Percentiles rank a stretch among this genome's conserved stretches.
Conservation (phyloP, 2,888 invertebrate genomes). For the Macropis europaea region DNA sequence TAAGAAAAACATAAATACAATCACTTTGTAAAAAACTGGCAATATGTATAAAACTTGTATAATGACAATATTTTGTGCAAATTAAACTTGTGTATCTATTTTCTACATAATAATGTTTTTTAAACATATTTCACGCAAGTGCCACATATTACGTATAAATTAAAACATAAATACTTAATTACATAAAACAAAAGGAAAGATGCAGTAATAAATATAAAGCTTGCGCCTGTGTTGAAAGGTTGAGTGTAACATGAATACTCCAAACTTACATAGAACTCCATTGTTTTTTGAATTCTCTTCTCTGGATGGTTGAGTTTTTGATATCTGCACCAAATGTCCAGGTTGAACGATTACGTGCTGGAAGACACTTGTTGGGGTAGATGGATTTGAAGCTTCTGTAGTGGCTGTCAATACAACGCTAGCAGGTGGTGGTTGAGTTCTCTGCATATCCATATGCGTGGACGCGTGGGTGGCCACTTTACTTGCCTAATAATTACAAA, state of each 20-base stretch:
- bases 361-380: constrained; percentile 76
- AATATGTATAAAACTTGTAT: neutral
- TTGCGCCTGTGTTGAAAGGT: neutral
- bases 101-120: neutral
- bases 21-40: neutral
- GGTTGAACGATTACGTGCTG: constrained; percentile 91
- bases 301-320: constrained; percentile 69
- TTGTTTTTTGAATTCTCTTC: constrained; percentile 76
- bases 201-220: neutral
- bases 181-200: neutral
- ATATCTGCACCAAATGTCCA: constrained; percentile 88
- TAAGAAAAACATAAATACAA: neutral
- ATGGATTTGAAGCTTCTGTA: constrained; percentile 71
- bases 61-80: neutral
- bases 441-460: constrained; percentile 71
- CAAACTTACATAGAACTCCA: constrained; percentile 75
- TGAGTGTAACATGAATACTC: neutral
- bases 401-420: constrained; percentile 74
- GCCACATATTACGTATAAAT: neutral
- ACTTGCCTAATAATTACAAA: constrained; percentile 61
- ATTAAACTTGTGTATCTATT: neutral
- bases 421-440: constrained; percentile 70
- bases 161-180: neutral
- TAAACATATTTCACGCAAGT: neutral
- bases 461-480: constrained; percentile 71